Base-by-base conservation (phyloP, 2,888 invertebrate genomes). In the Acrobasis consociella region DNA sequence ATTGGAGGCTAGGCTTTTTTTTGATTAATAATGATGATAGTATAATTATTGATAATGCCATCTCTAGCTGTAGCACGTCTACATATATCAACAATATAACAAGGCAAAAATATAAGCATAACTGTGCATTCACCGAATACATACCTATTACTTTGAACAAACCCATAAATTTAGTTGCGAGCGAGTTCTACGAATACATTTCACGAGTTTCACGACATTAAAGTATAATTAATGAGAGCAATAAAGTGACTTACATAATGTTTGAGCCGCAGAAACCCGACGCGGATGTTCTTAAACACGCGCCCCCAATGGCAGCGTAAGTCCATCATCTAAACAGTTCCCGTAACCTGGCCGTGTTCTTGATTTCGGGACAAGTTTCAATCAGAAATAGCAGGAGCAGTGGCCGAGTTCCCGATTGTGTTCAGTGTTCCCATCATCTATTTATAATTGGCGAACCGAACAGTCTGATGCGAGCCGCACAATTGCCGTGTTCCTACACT, bases 311-410 rank as follows among this genome's bases (percentile, higher is more conserved):
- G 80, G 72, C 77, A 77, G 69, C 76, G 75, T 61, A 78, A 78
- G 73, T 79, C 79, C 83, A 85, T 85, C 70, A 68, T 74, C 55
- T 64, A 66, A 67, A 69, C 67, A 67, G 73, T 77, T 72, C 70
- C 72, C 73, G 77, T 69, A 79, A 82, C 74, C 82, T 84, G 81
- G 76, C 79, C 83, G 82, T 81, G 83, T 80, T 87, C 85, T 82
- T 84, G 85, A 83, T 85, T 81, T 76, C 74, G 74, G 79, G 75
- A 79, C 82, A 77, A 81, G 79, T 82, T 83, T 72, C 80, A 77
- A 77, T 83, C 84, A 81, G 73, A 89, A 90, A 89, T 89, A 90
- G 85, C 83, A 81, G 77, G 79, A 88, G 83, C 84, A 85, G 83
- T 84, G 85, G 77, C 87, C 85, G 85, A 83, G 78, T 80, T 85